Evolutionary conservation across 1,140 invertebrate genomes (phyloP), one percentile per base, ranked within the genome.

Genomic region (Lasaia peninsularis): DNA sequence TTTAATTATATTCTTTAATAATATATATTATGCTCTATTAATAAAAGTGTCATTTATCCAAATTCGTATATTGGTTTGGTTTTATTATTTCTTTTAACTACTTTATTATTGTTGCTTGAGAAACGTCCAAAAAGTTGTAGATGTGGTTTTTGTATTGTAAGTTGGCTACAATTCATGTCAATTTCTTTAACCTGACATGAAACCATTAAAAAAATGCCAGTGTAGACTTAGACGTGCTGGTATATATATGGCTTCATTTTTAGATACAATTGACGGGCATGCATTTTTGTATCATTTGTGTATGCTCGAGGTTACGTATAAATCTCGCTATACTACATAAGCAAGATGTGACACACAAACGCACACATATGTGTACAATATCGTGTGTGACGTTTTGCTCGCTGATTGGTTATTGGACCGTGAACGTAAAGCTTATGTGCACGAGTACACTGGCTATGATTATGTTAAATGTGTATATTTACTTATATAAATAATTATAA

Each of bases 401-500:
- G 44, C 11, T 48, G 20, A 48, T 48, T 48, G 44, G 20, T 21
- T 48, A 21, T 21, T 48, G 40, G 18, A 20, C 40, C 40, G 40
- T 48, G 18, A 21, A 21, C 40, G 40, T 48, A 48, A 20, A 48
- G 40, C 40, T 48, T 48, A 48, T 48, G 40, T 48, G 40, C 40
- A 48, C 40, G 40, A 7, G 44, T 48, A 20, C 44, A 48, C 11
- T 48, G 44, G 44, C 44, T 48, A 48, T 48, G 18, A 11, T 18
- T 40, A 40, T 48, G 44, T 48, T 48, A 48, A 24, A 48, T 48
- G 44, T 48, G 16, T 44, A 16, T 44, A 48, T n/a, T 48, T 24
- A 20, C 44, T n/a, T n/a, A 48, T 40, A 40, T 28, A 7, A 28
- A 28, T 40, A 48, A 12, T 48, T 20, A 21, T 48, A 48, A 7